Evolutionary conservation across 2,888 invertebrate genomes (phyloP).

Genomic region (Erannis defoliaria): DNA sequence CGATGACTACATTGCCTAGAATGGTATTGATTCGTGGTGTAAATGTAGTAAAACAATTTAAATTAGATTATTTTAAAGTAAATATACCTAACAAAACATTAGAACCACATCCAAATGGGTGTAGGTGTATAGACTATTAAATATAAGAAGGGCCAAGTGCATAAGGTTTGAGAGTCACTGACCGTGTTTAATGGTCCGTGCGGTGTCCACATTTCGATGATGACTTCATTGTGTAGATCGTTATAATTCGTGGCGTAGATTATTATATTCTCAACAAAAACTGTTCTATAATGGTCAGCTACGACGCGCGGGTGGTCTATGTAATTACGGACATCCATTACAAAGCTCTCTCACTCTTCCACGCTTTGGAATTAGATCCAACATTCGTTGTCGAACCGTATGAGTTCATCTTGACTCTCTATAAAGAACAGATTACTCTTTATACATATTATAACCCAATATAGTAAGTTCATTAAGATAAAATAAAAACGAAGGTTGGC

Average conservation of each 20-base stretch:
- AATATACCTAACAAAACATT: too few species aligned
- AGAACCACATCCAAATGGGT: too few species aligned
- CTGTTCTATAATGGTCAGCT: slow-evolving; percentile 64
- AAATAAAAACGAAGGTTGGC: too few species aligned
- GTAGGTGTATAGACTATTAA: too few species aligned
- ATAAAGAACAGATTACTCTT: background rate
- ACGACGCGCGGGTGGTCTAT: slow-evolving; percentile 77
- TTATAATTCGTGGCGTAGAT: slow-evolving; percentile 71
- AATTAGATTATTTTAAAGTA: background rate
- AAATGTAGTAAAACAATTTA: too few species aligned
- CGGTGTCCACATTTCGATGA: slow-evolving; percentile 60
- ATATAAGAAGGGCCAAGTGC: slow-evolving; percentile 38
- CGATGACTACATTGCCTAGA: background rate
- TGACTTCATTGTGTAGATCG: slow-evolving; percentile 74
- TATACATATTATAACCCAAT: background rate
- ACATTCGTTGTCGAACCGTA: slow-evolving; percentile 26
- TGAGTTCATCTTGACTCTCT: slow-evolving; percentile 6
- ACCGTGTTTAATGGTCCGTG: slow-evolving; percentile 45
- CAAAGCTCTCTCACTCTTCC: slow-evolving; percentile 59
- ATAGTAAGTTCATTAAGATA: too few species aligned
- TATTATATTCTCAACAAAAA: slow-evolving; percentile 73
- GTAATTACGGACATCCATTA: slow-evolving; percentile 70
- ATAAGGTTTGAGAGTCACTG: slow-evolving; percentile 35
- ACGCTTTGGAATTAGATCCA: slow-evolving; percentile 45
- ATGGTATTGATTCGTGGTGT: too few species aligned